A percentile compares a stretch with the other conserved stretches of the same genome.
Evolutionary conservation across 1,140 invertebrate genomes (phyloP).

Genomic region (Drosophila insularis): DNA sequence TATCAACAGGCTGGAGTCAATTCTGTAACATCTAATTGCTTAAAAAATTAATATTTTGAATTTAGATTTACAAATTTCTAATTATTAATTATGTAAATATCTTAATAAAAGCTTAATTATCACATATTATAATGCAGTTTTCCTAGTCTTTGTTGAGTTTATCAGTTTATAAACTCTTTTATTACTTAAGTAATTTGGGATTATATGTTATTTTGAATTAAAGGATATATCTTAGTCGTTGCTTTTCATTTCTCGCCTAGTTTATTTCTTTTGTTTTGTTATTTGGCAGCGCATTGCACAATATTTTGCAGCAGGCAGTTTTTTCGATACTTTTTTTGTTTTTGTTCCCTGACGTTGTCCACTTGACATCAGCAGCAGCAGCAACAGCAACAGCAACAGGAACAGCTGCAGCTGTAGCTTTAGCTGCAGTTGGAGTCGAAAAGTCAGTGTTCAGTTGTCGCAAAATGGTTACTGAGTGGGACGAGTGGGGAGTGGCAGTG

Average conservation of each 20-base stretch:
- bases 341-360: slow-evolving; percentile 51
- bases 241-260: background rate
- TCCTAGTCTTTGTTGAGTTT: too few relatives aligned
- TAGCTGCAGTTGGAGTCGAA: slow-evolving; percentile 43
- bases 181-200: background rate
- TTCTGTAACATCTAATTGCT: too few relatives aligned
- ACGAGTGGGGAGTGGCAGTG: too few relatives aligned
- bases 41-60: too few relatives aligned
- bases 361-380: slow-evolving; percentile 56
- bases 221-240: slow-evolving; percentile 25
- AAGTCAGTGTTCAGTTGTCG: slow-evolving; percentile 75
- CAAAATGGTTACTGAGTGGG: slow-evolving; percentile 31
- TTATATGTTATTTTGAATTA: background rate
- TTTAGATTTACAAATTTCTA: too few relatives aligned
- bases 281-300: slow-evolving; percentile 76
- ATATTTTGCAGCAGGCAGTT: slow-evolving; percentile 60
- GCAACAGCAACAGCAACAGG: slow-evolving; percentile 7
- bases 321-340: slow-evolving; percentile 28
- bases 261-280: slow-evolving; percentile 37
- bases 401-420: slow-evolving; percentile 24
- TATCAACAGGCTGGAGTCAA: too few relatives aligned
- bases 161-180: too few relatives aligned
- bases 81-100: too few relatives aligned
- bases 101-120: too few relatives aligned
- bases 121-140: too few relatives aligned